These are phyloP conservation scores for Drosophila ohnishii DNA, from an alignment of 1,140 invertebrate species.

Conservation along the genomic window DNA sequence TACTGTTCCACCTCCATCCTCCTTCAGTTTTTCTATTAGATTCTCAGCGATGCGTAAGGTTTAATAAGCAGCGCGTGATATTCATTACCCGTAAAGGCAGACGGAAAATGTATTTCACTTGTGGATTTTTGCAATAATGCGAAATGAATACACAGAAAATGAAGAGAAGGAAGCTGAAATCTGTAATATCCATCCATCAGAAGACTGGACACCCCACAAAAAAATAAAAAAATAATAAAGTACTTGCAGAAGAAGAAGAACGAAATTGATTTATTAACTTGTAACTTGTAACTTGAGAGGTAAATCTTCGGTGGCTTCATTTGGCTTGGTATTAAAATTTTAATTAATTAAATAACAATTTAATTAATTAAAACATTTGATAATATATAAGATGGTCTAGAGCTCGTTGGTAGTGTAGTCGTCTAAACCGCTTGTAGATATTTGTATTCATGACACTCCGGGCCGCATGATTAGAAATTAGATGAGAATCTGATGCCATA, in stretches of 20 bases:
- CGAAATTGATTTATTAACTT: too few relatives aligned
- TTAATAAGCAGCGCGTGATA: conserved; percentile 79
- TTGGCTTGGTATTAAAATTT: too few relatives aligned
- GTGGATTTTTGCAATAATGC: conserved; percentile 78
- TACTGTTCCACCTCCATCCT: not conserved
- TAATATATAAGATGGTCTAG: too few relatives aligned
- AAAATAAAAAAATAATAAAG: conserved; percentile 62
- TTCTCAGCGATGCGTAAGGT: conserved; percentile 56
- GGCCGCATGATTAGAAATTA: conserved; percentile 48
- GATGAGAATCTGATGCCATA: not conserved
- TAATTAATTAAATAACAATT: too few relatives aligned
- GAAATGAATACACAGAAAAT: conserved; percentile 65
- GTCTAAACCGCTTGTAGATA: conserved; percentile 65
- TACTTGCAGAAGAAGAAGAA: conserved; percentile 42
- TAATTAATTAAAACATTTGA: too few relatives aligned
- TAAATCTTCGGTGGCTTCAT: too few relatives aligned
- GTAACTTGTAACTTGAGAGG: too few relatives aligned
- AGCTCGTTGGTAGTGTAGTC: not conserved
- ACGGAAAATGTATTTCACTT: conserved; percentile 52
- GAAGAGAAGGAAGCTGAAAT: not conserved
- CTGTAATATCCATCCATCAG: conserved; percentile 25
- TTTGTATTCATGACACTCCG: conserved; percentile 56
- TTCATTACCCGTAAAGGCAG: conserved; percentile 57
- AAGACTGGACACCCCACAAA: conserved; percentile 42
- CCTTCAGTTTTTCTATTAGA: conserved; percentile 42